Evolutionary conservation across 2,888 invertebrate genomes (phyloP).

Genomic region (Clunio marinus): DNA sequence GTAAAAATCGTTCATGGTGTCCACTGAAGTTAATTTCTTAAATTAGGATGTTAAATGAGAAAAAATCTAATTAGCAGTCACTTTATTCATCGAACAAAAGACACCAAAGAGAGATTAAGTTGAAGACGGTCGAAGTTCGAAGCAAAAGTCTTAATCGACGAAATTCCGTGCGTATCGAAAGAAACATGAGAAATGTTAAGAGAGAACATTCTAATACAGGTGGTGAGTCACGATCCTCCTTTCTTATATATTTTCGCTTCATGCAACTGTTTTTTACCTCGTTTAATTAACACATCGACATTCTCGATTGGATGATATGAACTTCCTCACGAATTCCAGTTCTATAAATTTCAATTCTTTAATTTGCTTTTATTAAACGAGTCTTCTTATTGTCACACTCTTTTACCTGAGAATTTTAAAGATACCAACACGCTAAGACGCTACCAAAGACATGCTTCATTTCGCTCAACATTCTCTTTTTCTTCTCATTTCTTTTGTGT

Average conservation of each 20-base stretch:
- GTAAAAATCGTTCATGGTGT: too few species aligned
- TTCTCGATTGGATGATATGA: slow-evolving; percentile 34
- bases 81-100: slow-evolving; percentile 28
- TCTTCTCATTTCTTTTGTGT: not conserved
- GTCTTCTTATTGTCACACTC: not conserved
- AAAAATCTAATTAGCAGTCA: slow-evolving; percentile 34
- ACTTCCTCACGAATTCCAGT: slow-evolving; percentile 12
- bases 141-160: not conserved
- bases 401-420: too few species aligned
- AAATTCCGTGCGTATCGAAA: slow-evolving; percentile 8
- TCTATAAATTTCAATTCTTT: slow-evolving; percentile 12
- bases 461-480: slow-evolving; percentile 2
- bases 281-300: slow-evolving; percentile 39
- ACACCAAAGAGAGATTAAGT: slow-evolving; percentile 17
- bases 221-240: not conserved
- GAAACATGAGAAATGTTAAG: too few species aligned
- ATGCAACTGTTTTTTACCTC: not conserved
- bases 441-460: slow-evolving; percentile 19
- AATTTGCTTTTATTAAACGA: not conserved
- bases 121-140: not conserved
- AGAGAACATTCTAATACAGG: not conserved
- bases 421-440: slow-evolving; percentile 7
- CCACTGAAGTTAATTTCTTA: slow-evolving; percentile 19
- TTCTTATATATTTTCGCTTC: not conserved
- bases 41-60: slow-evolving; percentile 31